Percentiles rank a stretch among this genome's conserved stretches.
These are phyloP conservation scores for Amphimedon queenslandica DNA, from an alignment of 37 sponge, comb jelly and placozoan genomes.

Conservation along the genomic window DNA sequence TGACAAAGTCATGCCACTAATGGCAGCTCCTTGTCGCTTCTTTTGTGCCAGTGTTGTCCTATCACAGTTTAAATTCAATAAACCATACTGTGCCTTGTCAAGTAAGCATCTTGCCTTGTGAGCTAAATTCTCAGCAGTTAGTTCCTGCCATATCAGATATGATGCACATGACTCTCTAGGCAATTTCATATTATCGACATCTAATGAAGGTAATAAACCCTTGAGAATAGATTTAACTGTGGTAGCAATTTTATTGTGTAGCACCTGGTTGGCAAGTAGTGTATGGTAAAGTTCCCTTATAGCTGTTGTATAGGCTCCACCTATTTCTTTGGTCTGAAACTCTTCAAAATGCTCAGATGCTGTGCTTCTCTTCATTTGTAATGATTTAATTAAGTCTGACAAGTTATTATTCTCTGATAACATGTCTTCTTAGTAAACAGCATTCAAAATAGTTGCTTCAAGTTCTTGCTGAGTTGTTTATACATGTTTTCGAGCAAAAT, in stretches of 20 bases:
- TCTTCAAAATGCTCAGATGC: no score
- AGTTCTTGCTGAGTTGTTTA: no score
- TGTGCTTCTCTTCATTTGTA: not conserved
- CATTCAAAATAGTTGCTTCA: no score
- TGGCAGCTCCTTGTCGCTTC: slow-evolving; percentile 12
- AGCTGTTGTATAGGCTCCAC: not conserved
- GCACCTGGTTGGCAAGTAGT: not conserved
- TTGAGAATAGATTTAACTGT: not conserved
- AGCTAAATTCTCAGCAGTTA: not conserved
- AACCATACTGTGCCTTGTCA: not conserved
- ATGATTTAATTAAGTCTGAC: no score
- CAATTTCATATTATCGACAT: not conserved
- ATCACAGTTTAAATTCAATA: no score
- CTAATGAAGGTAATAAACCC: not conserved
- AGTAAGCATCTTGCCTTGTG: not conserved
- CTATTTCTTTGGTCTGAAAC: no score
- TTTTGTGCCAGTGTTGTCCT: no score
- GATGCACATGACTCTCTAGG: not conserved
- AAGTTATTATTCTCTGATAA: no score
- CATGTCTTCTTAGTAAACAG: no score
- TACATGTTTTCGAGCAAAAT: no score
- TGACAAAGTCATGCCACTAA: slow-evolving; percentile 13
- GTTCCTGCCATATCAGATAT: not conserved
- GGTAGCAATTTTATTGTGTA: not conserved
- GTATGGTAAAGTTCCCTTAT: not conserved